A percentile compares a stretch with the other conserved stretches of the same genome.
These are phyloP conservation scores for Ambastaia sidthimunki DNA, from an alignment of 2,797 vertebrate genomes.

Conservation along the genomic window DNA sequence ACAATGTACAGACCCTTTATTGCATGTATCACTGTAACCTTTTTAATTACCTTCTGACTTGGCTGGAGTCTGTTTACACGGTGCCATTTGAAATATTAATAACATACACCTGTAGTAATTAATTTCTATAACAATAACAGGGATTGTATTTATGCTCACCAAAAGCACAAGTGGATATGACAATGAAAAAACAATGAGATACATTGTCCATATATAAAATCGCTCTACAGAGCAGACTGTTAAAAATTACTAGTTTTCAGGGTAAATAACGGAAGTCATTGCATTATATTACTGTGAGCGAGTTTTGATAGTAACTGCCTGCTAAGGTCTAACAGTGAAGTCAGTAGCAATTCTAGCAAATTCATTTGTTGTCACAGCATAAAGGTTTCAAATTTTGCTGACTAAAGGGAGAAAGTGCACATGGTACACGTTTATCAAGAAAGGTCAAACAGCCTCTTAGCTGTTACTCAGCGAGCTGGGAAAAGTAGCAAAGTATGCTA, in stretches of 20 bases:
- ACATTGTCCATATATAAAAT: background rate
- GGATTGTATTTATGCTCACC: background rate
- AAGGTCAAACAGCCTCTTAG: background rate
- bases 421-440: background rate
- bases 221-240: too few species aligned
- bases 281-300: too few species aligned
- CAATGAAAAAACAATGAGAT: background rate
- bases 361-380: slow-evolving; percentile 1
- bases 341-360: background rate
- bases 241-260: too few species aligned
- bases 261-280: background rate
- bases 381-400: slow-evolving; percentile 15
- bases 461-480: background rate
- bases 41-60: background rate
- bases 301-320: background rate
- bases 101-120: background rate
- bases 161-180: background rate
- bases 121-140: background rate
- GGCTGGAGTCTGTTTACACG: background rate
- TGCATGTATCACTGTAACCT: background rate
- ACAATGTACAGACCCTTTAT: background rate
- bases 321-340: background rate
- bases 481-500: background rate
- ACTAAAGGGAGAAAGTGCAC: background rate
- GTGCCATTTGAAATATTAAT: background rate